phyloP scores from a whole-genome alignment of 2,888 invertebrate species.

The Trissonchulus latispiculum region DNA sequence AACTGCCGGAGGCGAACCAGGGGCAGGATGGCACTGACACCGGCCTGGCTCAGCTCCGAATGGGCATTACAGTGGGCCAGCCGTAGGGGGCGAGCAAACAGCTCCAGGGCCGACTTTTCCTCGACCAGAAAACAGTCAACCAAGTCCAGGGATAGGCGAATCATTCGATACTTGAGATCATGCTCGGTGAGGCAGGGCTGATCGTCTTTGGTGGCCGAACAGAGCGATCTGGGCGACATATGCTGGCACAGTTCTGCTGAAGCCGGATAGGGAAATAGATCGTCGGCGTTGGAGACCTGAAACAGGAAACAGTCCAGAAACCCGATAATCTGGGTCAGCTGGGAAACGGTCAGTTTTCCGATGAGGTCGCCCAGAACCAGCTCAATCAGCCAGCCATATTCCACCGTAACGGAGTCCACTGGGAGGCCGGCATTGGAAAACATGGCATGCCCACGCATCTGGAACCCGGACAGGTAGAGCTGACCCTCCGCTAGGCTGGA shows the following conservation, averaged over 20 bases:
- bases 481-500: constrained; percentile 45
- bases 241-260: constrained; percentile 53
- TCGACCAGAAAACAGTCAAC: constrained; percentile 84
- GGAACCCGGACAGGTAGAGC: constrained; percentile 56
- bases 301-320: constrained; percentile 77
- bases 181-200: constrained; percentile 61
- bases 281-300: constrained; percentile 73
- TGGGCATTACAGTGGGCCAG: constrained; percentile 37
- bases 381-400: constrained; percentile 95
- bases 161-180: constrained; percentile 85
- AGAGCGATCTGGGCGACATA: constrained; percentile 54
- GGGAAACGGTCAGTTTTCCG: constrained; percentile 63
- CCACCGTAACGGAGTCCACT: constrained; percentile 83
- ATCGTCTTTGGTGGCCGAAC: constrained; percentile 47
- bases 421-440: constrained; percentile 83
- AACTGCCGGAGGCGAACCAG: not conserved
- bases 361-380: constrained; percentile 82
- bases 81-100: constrained; percentile 30
- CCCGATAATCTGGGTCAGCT: constrained; percentile 46
- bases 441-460: constrained; percentile 85
- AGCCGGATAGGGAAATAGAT: constrained; percentile 64
- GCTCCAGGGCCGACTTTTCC: constrained; percentile 37
- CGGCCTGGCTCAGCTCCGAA: not conserved
- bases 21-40: not conserved
- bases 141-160: constrained; percentile 73